Base-by-base conservation (phyloP, 2,797 vertebrate species). In the Hoplostethus mediterraneus region DNA sequence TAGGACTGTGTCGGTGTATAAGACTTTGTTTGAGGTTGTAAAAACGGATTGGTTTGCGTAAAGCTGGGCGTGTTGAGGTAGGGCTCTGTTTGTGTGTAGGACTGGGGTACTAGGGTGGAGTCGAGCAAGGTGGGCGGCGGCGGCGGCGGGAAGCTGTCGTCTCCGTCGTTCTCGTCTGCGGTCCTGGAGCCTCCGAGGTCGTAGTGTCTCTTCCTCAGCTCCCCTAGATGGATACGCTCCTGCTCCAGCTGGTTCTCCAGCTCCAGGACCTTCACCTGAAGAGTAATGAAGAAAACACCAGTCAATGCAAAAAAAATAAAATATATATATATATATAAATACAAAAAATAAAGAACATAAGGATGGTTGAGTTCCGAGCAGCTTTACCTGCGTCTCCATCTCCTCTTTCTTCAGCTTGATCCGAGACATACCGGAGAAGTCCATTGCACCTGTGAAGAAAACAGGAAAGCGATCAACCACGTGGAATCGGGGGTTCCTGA, bases 381-480 rank as follows among this genome's bases (percentile, higher is more conserved):
- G 6, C 57, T 72, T 25, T 85, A 99, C 98, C 97, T 99, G 98
- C 0, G 96, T 95, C 66, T 99, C 97, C 97, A 99, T 98, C 87
- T 99, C 98, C 71, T 99, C 96, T 6, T 95, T 96, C 86, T 99
- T 99, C 86, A 99, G 96, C 89, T 99, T 98, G 30, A 97, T 98
- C 82, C 97, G 92, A 0, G 97, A 98, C 92, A 98, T 87, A 67
- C 94, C 95, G 7, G 97, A 98, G 90, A 99, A 99, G 84, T 99
- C 96, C 97, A 98, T 98, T 10, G 84, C 90, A 71, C 96, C 98
- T 98, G 79, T 4, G 33, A 47, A n/a, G 30, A 71, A 3, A 64
- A 25, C n/a, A 63, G n/a, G n/a, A 11, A 48, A 13, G 3, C 45
- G 6, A 17, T 21, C 5, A 36, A 36, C 33, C 33, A 36, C 33